These are phyloP conservation scores for Phenganax subtilis DNA, from an alignment of 92 coral and sea anemone species.

Conservation along the genomic window DNA sequence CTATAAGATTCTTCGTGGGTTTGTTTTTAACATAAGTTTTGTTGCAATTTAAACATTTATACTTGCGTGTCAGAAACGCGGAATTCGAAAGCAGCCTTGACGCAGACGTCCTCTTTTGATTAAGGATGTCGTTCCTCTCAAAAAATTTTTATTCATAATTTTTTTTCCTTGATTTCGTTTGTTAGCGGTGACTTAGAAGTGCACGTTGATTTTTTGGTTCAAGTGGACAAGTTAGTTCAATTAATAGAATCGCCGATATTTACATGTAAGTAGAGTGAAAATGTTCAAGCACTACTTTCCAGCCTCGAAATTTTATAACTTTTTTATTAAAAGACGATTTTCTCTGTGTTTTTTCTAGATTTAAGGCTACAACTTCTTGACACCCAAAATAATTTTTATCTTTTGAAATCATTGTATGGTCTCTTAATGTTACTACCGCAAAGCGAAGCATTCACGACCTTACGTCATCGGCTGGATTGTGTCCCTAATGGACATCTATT, in stretches of 20 bases:
- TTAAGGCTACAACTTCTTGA: slow-evolving; percentile 86
- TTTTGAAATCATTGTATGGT: slow-evolving; percentile 86
- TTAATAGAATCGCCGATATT: slow-evolving; percentile 94
- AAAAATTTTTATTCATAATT: not conserved
- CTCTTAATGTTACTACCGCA: slow-evolving; percentile 93
- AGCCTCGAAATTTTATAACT: not conserved
- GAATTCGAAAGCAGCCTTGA: too few relatives aligned
- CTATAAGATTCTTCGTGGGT: too few relatives aligned
- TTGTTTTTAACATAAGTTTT: too few relatives aligned
- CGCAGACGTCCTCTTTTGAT: too few relatives aligned
- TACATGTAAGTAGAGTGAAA: slow-evolving; percentile 66
- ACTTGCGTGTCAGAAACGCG: too few relatives aligned
- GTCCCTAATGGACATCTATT: slow-evolving; percentile 91
- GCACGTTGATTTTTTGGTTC: slow-evolving; percentile 95
- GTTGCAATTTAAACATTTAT: too few relatives aligned
- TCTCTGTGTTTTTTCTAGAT: slow-evolving; percentile 47
- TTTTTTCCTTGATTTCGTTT: slow-evolving; percentile 45
- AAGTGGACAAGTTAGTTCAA: slow-evolving; percentile 92
- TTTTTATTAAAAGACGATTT: not conserved
- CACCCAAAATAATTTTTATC: slow-evolving; percentile 82
- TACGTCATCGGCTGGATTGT: slow-evolving; percentile 89
- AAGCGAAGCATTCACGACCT: slow-evolving; percentile 93
- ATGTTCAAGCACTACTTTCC: not conserved
- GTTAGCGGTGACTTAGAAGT: slow-evolving; percentile 84
- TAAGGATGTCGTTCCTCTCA: too few relatives aligned